phyloP scores from a whole-genome alignment of 2,797 vertebrate genomes.

The Pachyuromys duprasi region DNA sequence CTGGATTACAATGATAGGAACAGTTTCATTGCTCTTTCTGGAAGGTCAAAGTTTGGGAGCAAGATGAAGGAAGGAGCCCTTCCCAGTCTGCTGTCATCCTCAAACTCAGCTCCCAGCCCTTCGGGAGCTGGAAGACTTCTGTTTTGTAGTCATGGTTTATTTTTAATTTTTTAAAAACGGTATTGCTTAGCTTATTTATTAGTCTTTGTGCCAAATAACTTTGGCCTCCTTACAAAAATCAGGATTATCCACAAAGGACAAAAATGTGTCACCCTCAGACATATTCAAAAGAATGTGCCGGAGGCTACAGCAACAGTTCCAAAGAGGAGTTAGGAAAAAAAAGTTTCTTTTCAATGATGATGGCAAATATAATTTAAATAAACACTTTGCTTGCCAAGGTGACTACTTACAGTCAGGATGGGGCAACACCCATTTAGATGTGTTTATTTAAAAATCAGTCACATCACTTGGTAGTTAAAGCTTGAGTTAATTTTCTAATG shows the following conservation, averaged over 20 bases:
- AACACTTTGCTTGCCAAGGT: slow-evolving; percentile 32
- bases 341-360: slow-evolving; percentile 41
- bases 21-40: slow-evolving; percentile 11
- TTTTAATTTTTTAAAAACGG: background rate
- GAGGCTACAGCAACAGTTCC: slow-evolving; percentile 66
- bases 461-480: slow-evolving; percentile 34
- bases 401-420: slow-evolving; percentile 7
- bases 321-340: background rate
- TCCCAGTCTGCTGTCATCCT: background rate
- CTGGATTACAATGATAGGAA: background rate
- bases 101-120: background rate
- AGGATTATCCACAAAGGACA: slow-evolving; percentile 65
- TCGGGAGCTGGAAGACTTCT: background rate
- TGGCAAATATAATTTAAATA: slow-evolving; percentile 69
- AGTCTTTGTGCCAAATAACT: slow-evolving; percentile 56
- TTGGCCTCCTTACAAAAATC: slow-evolving; percentile 62
- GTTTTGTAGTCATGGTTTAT: slow-evolving; percentile 38
- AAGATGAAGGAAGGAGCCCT: background rate
- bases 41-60: slow-evolving; percentile 29
- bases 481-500: slow-evolving; percentile 68
- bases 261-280: slow-evolving; percentile 76
- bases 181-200: slow-evolving; percentile 49
- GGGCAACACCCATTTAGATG: slow-evolving; percentile 40
- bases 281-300: slow-evolving; percentile 56
- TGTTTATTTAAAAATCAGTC: slow-evolving; percentile 71